Conservation (phyloP, 2,888 invertebrate species). For the Therioaphis trifolii region DNA sequence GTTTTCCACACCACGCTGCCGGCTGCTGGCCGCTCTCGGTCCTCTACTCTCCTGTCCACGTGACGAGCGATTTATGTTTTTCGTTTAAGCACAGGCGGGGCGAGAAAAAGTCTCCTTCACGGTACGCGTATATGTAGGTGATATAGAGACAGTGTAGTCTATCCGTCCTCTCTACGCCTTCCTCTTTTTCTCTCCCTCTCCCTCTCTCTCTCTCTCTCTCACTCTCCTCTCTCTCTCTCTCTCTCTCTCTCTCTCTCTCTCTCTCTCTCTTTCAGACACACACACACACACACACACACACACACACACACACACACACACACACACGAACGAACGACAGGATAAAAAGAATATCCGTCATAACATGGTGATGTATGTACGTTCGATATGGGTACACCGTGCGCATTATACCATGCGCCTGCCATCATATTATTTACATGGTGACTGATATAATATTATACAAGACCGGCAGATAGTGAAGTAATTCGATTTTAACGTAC, state of each 20-base stretch:
- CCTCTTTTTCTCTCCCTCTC: too few species aligned
- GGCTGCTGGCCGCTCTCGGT: background rate
- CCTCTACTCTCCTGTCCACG: background rate
- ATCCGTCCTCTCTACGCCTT: too few species aligned
- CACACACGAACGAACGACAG: background rate
- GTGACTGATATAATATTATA: background rate
- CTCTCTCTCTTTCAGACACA: too few species aligned
- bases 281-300: too few species aligned
- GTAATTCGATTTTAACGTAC: slow-evolving; percentile 10
- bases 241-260: too few species aligned
- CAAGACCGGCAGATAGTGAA: background rate
- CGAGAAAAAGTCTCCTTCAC: too few species aligned
- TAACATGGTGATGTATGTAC: background rate
- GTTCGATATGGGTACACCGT: background rate
- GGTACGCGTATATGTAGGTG: too few species aligned
- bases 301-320: too few species aligned
- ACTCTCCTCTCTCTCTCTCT: too few species aligned
- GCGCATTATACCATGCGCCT: background rate
- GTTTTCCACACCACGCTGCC: background rate
- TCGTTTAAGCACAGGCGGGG: background rate
- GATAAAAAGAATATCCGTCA: slow-evolving; percentile 26
- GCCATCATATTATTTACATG: background rate
- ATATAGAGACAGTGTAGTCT: too few species aligned
- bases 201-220: too few species aligned
- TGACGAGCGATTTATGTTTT: slow-evolving; percentile 53